phyloP scores from a whole-genome alignment of 2,113 vertebrate genomes.

The Garra rufa region DNA sequence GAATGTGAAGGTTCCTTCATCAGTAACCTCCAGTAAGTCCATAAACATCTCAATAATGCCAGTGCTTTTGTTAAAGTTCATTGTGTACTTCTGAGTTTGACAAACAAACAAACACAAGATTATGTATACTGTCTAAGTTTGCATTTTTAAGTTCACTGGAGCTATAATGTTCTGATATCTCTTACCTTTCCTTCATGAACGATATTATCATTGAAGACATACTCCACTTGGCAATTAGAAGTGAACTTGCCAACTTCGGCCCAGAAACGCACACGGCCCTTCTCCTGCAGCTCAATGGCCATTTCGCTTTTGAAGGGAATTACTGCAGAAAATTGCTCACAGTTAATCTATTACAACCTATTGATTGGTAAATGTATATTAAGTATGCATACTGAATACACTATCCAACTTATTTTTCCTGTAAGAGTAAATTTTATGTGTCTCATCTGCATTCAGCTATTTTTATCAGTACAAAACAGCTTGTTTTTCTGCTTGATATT shows the following conservation, averaged over 20 bases:
- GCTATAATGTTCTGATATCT: neutral
- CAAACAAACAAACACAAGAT: neutral
- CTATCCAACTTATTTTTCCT: too few species aligned
- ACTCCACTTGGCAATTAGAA: constrained; percentile 85
- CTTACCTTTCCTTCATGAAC: constrained; percentile 87
- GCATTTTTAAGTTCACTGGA: neutral
- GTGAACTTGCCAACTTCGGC: constrained; percentile 90
- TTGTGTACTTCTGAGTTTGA: constrained; percentile 89
- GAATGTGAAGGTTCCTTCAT: constrained; percentile 97
- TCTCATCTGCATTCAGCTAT: too few species aligned
- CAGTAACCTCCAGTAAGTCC: constrained; percentile 90
- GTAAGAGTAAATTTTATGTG: too few species aligned
- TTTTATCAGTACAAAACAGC: too few species aligned
- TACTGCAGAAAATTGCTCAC: constrained; percentile 71
- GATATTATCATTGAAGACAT: constrained; percentile 91
- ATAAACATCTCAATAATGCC: constrained; percentile 96
- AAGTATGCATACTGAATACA: neutral
- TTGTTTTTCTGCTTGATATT: too few species aligned
- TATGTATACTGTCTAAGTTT: neutral
- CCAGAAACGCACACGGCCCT: constrained; percentile 96
- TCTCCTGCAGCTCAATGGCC: constrained; percentile 94
- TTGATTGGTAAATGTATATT: constrained; percentile 71
- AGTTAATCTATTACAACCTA: constrained; percentile 69
- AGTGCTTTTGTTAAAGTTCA: constrained; percentile 86
- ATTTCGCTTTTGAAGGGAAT: constrained; percentile 88